Conservation (phyloP, 2,113 vertebrate genomes). For the Colossoma macropomum region DNA sequence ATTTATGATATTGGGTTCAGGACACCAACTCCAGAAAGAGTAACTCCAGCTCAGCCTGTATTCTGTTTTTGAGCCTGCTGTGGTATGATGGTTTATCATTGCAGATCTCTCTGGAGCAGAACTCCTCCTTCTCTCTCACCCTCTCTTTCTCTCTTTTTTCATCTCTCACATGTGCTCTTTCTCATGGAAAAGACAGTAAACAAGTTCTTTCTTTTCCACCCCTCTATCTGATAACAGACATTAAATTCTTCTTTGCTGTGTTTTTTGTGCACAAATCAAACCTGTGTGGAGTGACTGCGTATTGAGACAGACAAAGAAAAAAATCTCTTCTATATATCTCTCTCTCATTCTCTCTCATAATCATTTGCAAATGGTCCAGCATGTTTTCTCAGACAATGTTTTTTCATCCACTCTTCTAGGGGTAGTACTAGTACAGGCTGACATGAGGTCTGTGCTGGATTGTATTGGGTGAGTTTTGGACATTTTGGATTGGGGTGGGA, state of each 20-base stretch:
- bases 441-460: background rate
- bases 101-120: conserved; percentile 50
- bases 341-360: conserved; percentile 4
- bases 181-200: conserved; percentile 22
- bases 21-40: background rate
- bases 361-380: background rate
- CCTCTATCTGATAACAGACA: conserved; percentile 18
- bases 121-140: conserved; percentile 7
- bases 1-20: background rate
- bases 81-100: conserved; percentile 35
- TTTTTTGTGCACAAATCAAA: conserved; percentile 20
- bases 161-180: conserved; percentile 7
- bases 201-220: conserved; percentile 4
- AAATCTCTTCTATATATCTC: background rate
- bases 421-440: background rate
- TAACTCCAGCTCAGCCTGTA: conserved; percentile 21
- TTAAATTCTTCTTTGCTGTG: conserved; percentile 18
- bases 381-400: background rate
- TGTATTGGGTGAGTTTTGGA: background rate
- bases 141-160: background rate
- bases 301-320: background rate
- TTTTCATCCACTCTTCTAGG: background rate
- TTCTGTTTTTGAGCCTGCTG: background rate
- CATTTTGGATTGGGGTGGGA: background rate
- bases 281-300: background rate